phyloP scores from a whole-genome alignment of 2,888 invertebrate species.

The Morinoia aosen region DNA sequence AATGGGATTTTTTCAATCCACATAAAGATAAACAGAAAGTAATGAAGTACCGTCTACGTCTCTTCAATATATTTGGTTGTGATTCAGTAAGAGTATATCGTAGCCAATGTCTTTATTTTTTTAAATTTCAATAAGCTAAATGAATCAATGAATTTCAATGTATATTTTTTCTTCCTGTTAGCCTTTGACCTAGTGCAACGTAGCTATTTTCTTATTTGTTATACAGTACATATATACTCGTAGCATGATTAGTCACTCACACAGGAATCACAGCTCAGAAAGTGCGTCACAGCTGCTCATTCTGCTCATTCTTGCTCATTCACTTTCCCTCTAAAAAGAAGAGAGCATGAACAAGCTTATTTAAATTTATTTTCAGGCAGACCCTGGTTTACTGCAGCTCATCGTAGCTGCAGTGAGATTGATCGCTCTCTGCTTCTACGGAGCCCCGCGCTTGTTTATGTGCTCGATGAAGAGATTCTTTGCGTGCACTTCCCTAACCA shows the following conservation, averaged over 20 bases:
- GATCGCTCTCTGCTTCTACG: not conserved
- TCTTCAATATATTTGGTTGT: not conserved
- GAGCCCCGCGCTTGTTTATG: not conserved
- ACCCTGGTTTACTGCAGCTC: not conserved
- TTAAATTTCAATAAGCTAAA: no score
- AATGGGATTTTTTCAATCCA: not conserved
- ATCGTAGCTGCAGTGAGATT: conserved; percentile 12
- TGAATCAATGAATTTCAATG: not conserved
- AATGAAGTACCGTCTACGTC: no score
- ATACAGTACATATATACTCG: not conserved
- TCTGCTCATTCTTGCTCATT: no score
- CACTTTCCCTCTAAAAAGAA: not conserved
- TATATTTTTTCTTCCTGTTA: not conserved
- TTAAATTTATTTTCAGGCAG: not conserved
- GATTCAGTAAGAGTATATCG: not conserved
- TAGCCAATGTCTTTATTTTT: not conserved
- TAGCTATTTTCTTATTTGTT: not conserved
- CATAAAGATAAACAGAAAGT: no score
- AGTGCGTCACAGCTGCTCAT: no score
- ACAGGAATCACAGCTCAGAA: not conserved
- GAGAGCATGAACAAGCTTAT: not conserved
- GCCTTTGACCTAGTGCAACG: not conserved
- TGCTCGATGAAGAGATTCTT: not conserved
- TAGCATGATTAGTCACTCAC: not conserved
- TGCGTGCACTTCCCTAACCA: not conserved